These are phyloP conservation scores for Dipus sagitta DNA, from an alignment of 2,797 vertebrate genomes.

Conservation along the genomic window DNA sequence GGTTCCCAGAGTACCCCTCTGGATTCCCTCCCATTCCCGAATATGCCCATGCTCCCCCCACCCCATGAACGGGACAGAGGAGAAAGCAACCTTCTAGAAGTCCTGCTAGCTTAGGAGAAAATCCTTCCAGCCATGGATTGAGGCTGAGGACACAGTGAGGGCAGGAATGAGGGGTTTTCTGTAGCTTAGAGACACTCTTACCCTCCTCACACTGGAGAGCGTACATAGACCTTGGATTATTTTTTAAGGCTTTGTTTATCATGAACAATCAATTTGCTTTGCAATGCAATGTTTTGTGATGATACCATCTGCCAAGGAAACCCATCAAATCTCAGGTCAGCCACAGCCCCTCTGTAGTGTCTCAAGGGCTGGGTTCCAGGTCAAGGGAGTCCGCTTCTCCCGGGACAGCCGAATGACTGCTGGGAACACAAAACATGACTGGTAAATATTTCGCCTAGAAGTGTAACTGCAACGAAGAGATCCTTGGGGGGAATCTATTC, in stretches of 20 bases:
- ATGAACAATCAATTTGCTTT: not conserved
- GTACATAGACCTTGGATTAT: not conserved
- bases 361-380: not conserved
- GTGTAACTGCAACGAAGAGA: not conserved
- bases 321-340: not conserved
- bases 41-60: not conserved
- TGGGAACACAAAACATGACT: not conserved
- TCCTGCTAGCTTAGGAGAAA: not conserved
- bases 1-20: not conserved
- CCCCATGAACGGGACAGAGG: not conserved
- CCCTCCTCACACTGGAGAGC: not conserved
- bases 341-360: not conserved
- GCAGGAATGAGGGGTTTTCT: not conserved
- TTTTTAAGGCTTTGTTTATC: conserved; percentile 31
- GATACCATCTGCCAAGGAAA: not conserved
- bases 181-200: not conserved
- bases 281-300: not conserved
- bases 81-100: not conserved
- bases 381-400: not conserved
- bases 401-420: not conserved
- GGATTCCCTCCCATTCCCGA: conserved; percentile 11
- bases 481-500: not conserved
- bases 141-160: not conserved
- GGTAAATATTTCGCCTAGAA: not conserved
- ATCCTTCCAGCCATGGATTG: not conserved